Base-by-base conservation (phyloP, 92 coral and sea anemone genomes). In the Nematostella vectensis region DNA sequence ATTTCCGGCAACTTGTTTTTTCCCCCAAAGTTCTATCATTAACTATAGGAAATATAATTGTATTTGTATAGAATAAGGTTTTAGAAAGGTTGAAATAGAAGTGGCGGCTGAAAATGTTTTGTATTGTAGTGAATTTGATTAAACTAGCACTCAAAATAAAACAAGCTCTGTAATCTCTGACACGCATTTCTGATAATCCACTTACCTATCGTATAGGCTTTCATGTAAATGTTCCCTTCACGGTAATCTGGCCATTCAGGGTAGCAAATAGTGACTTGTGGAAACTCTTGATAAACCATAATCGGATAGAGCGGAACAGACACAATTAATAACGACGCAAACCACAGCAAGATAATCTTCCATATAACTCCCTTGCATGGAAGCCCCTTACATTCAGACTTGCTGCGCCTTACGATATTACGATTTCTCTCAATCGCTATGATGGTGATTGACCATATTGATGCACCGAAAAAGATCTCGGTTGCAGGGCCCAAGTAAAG, bases 371-470 rank as follows among this genome's bases (percentile, higher is more conserved):
- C 52, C 9, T 25, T 51, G 44, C 24, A 67, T 9, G 88, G 71
- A 4, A 17, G 17, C 42, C 55, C 68, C 16, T 28, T 42, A 36
- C 74, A 33, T 11, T 51, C 45, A 10, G 48, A 59, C 43, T 55
- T 61, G 12, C 56, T 52, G 29, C 50, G 55, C n/a, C 78, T 78
- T 2, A 57, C 77, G 48, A 85, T 76, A 43, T 76, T 85, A 15
- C 71, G 50, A 56, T 85, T 80, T 17, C 95, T 63, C 54, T 85
- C 83, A 18, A 85, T 67, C 30, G 88, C 95, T 18, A 85, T 85
- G 3, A 68, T 65, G 1, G 83, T 78, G 11, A 81, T 85, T 47
- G 94, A 85, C 94, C 94, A 85, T n/a, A 80, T 75, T 1, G 94
- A 85, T 10, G 88, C 83, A 11, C 94, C 94, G 31, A 69, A 85